Evolutionary conservation across 2,888 invertebrate genomes (phyloP), one percentile per base, ranked within the genome.

Genomic region (Kryphioiulus occultus): DNA sequence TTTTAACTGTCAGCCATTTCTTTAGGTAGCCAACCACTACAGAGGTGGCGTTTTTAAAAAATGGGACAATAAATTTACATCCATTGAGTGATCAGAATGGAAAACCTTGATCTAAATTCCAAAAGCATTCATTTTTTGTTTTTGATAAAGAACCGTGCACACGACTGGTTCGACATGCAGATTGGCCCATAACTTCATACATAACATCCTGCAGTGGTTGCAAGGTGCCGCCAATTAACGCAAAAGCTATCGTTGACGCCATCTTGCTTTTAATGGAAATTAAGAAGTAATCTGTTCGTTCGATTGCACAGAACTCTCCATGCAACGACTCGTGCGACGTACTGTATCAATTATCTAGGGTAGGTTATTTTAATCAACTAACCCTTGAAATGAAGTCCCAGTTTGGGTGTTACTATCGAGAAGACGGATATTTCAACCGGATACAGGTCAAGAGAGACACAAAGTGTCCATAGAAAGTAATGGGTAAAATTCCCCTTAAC

Each of bases 51-150:
- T n/a, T 59, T 59, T 47, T 22, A 19, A 22, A 59, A 59, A 59
- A 59, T 59, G 59, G 59, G 22, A 19, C 47, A 47, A 59, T 22
- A 59, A 59, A 59, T 59, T 22, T n/a, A n/a, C 59, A 22, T 59
- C 59, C 22, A 59, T 17, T 22, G 59, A 22, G 59, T 59, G 59
- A 22, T 59, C 59, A 22, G 59, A 59, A 59, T 59, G 59, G 59
- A 22, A 59, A 59, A 59, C 59, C 59, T 59, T 59, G 59, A 59
- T 59, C 59, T 59, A 59, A 59, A 59, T 59, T 59, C 59, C 59
- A 59, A 22, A 59, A 59, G 9, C 59, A 59, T n/a, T 22, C 19
- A 19, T 59, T n/a, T 59, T 47, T 59, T 59, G 59, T 59, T 59
- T 59, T 22, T 22, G 59, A 5, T 59, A 59, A 59, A 59, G n/a